phyloP scores from a whole-genome alignment of 2,888 invertebrate species.

The Azorinus chamasolen region DNA sequence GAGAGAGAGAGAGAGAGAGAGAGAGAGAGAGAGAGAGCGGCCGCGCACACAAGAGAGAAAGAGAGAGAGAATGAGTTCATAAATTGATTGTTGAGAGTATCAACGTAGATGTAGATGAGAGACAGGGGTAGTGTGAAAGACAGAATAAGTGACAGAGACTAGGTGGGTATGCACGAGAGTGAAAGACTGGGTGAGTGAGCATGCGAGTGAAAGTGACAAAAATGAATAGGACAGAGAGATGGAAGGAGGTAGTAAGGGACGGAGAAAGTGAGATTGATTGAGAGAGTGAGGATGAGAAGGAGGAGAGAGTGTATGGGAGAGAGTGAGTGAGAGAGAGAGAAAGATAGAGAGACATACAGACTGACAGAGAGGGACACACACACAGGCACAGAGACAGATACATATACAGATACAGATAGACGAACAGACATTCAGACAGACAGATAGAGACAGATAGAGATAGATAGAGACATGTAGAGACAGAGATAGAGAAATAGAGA shows the following conservation, averaged over 20 bases:
- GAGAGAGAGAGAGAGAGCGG: too few species aligned
- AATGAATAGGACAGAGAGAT: not conserved
- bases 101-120: too few species aligned
- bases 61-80: not conserved
- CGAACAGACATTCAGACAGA: not conserved
- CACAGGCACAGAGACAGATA: not conserved
- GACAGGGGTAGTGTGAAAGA: not conserved
- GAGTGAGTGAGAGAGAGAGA: conserved; percentile 1
- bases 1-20: too few species aligned
- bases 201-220: not conserved
- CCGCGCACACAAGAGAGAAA: conserved; percentile 1
- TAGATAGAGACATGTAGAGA: not conserved
- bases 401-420: not conserved
- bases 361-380: not conserved
- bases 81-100: too few species aligned
- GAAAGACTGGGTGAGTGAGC: not conserved
- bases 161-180: not conserved
- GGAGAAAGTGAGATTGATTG: not conserved
- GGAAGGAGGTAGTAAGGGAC: not conserved
- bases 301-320: not conserved
- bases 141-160: not conserved
- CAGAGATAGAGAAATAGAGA: not conserved
- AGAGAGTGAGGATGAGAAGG: not conserved
- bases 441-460: not conserved
- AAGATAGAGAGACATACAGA: not conserved